Percentiles rank a stretch among this genome's conserved stretches.
Conservation (phyloP, 1,140 invertebrate species). For the Portunus trituberculatus region DNA sequence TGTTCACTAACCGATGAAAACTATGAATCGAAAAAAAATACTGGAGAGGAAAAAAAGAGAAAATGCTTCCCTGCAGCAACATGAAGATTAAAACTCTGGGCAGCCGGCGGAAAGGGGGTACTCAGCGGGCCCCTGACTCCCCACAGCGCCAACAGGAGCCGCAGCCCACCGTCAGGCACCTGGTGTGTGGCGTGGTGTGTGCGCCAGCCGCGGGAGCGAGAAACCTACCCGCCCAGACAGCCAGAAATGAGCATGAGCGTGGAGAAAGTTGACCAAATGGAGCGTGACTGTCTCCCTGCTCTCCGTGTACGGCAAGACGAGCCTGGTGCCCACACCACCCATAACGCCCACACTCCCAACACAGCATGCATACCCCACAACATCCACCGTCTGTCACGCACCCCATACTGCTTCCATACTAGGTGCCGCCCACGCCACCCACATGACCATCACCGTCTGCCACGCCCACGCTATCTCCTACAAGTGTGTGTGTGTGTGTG, state of each 20-base stretch:
- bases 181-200: not conserved
- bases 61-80: not conserved
- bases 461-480: not conserved
- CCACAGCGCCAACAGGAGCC: constrained; percentile 25
- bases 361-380: not conserved
- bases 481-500: no score
- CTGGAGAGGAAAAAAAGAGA: not conserved
- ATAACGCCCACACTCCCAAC: not conserved
- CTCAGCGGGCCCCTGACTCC: not conserved
- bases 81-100: not conserved
- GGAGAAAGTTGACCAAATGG: constrained; percentile 58
- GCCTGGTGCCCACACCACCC: not conserved
- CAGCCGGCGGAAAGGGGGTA: not conserved
- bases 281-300: constrained; percentile 44
- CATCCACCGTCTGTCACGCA: not conserved
- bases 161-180: not conserved
- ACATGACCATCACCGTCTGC: not conserved
- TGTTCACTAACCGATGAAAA: not conserved
- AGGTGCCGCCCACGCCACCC: not conserved
- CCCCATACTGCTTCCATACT: no score
- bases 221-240: not conserved
- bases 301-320: not conserved
- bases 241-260: not conserved
- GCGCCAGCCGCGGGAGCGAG: not conserved
- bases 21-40: not conserved